Evolutionary conservation across 2,888 invertebrate species (phyloP), one percentile per base, ranked within the genome.

Genomic region (Sphinx pinastri): DNA sequence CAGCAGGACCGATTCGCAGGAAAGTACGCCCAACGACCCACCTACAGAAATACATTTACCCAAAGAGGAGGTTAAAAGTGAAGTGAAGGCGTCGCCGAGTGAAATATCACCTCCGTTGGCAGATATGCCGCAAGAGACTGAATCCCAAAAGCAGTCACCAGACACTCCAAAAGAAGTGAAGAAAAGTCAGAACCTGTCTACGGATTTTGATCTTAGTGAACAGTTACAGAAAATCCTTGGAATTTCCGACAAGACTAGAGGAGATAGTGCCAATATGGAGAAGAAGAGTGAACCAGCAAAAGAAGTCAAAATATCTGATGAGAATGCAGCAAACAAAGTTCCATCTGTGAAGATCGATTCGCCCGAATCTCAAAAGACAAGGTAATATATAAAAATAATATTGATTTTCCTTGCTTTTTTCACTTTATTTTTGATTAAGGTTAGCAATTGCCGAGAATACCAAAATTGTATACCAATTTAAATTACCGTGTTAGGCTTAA

Each of bases 331-430:
- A 0, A 86, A 81, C 70, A 92, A 91, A 76, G 84, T 94, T 58
- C 94, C 94, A 0, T 89, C 92, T 2, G 94, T 94, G 13, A 94
- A 94, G 80, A 94, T 94, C 63, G 94, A 94, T 75, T 94, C 94
- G 0, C 94, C 94, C 0, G 94, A 94, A 68, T 79, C 83, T 45
- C 91, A 88, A 45, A 94, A 91, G 72, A 81, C 88, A 14, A 91
- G 94, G 93, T 92, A 79, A 75, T 71, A 68, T 12, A 70, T 68
- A 52, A 7, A 31, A 51, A 14, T 68, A n/a, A 52, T 14, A n/a
- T 54, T n/a, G 5, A 14, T 16, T 5, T 16, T 0, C 0, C n/a
- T 16, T 25, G 25, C 2, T 25, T 25, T 14, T 1, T 52, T 6
- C 14, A 52, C 6, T 19, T 51, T 49, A 16, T 47, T 57, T 14